phyloP scores from a whole-genome alignment of 2,888 invertebrate genomes.

The Sinelater perroti region DNA sequence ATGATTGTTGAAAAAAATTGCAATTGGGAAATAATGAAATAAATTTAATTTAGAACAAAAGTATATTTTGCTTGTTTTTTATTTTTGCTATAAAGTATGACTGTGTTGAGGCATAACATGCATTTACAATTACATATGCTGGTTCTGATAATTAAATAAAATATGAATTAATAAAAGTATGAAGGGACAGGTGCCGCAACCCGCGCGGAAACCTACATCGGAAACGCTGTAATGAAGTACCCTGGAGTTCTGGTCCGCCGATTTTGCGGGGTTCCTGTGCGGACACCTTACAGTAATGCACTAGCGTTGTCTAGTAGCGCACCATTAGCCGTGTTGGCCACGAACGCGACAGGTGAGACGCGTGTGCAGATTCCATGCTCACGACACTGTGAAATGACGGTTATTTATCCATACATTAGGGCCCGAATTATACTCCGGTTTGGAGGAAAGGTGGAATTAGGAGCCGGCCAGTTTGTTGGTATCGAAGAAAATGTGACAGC shows the following conservation, averaged over 20 bases:
- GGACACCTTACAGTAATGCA: conserved; percentile 40
- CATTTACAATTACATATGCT: no score
- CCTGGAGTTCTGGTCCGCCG: conserved; percentile 30
- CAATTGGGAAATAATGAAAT: no score
- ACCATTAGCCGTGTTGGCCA: conserved; percentile 32
- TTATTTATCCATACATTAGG: conserved; percentile 37
- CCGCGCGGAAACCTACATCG: conserved; percentile 32
- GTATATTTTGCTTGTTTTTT: no score
- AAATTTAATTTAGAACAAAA: no score
- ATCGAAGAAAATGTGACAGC: no score
- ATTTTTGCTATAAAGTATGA: no score
- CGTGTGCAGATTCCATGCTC: conserved; percentile 41
- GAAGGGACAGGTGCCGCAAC: conserved; percentile 27
- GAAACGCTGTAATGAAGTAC: conserved; percentile 34
- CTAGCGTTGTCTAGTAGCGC: conserved; percentile 30
- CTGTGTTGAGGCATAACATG: no score
- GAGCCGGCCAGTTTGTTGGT: no score
- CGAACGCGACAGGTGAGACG: conserved; percentile 40
- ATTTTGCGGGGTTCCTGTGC: conserved; percentile 29
- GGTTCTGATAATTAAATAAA: no score
- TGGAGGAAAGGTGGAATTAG: no score
- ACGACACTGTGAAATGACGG: conserved; percentile 41
- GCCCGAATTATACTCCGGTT: neutral
- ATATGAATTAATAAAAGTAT: no score
- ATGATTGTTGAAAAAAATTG: no score